Conservation (phyloP, 1,140 invertebrate genomes). For the Drosophila funebris region DNA sequence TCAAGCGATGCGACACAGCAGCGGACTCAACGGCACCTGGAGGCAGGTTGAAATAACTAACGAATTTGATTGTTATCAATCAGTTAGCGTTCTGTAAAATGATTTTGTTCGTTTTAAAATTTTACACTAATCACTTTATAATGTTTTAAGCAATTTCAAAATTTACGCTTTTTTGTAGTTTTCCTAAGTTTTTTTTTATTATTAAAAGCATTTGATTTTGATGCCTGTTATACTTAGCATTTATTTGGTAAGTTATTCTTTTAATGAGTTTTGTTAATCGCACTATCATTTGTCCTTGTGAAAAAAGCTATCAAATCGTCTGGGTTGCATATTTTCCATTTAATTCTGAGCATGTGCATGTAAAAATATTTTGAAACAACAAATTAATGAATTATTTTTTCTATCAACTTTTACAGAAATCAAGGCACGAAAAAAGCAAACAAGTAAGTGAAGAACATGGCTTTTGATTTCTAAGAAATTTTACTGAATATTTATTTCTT, state of each 20-base stretch:
- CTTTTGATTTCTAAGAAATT: background rate
- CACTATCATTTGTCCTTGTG: conserved; percentile 35
- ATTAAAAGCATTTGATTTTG: conserved; percentile 50
- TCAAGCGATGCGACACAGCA: conserved; percentile 78
- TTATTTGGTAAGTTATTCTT: conserved; percentile 60
- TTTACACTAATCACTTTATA: conserved; percentile 24
- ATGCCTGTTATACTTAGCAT: conserved; percentile 43
- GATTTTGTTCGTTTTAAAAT: conserved; percentile 28
- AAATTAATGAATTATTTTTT: conserved; percentile 10
- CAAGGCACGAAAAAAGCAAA: conserved; percentile 89
- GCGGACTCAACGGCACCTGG: conserved; percentile 72
- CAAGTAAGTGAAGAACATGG: conserved; percentile 84
- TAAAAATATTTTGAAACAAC: background rate
- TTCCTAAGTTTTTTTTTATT: conserved; percentile 16
- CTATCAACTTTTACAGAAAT: conserved; percentile 87
- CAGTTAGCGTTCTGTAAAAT: conserved; percentile 56
- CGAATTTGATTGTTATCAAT: conserved; percentile 53
- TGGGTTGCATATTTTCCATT: conserved; percentile 39
- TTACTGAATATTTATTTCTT: conserved; percentile 8
- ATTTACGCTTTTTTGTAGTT: conserved; percentile 16
- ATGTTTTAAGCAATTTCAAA: background rate
- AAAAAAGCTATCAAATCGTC: background rate
- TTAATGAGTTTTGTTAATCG: conserved; percentile 28
- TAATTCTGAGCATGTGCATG: conserved; percentile 23
- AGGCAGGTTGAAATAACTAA: conserved; percentile 78